These are phyloP conservation scores for Lamellibrachia luymesi DNA, from an alignment of 1,140 invertebrate species.

Conservation along the genomic window DNA sequence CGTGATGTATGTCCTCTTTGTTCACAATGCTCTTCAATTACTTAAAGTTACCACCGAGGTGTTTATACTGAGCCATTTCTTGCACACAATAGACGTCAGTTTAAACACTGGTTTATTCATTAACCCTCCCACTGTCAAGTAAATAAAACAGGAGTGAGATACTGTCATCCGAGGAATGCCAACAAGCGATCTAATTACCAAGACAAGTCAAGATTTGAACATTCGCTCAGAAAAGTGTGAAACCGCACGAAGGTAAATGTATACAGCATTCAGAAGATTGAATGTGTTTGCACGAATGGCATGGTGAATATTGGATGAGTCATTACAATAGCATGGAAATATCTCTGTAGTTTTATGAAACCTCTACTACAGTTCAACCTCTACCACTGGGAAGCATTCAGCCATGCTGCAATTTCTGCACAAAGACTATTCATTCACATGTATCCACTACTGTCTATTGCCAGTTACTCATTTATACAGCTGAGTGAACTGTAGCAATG, in stretches of 20 bases:
- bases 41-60: neutral
- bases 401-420: no score
- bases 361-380: no score
- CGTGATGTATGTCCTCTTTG: neutral
- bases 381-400: no score
- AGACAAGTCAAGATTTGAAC: slow-evolving; percentile 16
- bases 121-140: neutral
- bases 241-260: slow-evolving; percentile 8
- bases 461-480: no score
- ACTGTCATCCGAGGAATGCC: neutral
- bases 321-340: neutral
- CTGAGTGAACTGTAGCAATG: no score
- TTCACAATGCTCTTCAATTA: neutral
- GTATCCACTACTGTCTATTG: no score
- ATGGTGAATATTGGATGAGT: no score
- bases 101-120: slow-evolving; percentile 5
- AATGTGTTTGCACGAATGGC: neutral
- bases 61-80: neutral
- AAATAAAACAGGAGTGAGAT: slow-evolving; percentile 7
- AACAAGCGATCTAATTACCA: neutral
- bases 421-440: no score
- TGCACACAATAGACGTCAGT: neutral
- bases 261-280: slow-evolving; percentile 23
- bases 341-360: neutral
- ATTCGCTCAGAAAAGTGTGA: neutral